Evolutionary conservation across 2,888 invertebrate species (phyloP), one percentile per base, ranked within the genome.

Genomic region (Microplitis deprimator): DNA sequence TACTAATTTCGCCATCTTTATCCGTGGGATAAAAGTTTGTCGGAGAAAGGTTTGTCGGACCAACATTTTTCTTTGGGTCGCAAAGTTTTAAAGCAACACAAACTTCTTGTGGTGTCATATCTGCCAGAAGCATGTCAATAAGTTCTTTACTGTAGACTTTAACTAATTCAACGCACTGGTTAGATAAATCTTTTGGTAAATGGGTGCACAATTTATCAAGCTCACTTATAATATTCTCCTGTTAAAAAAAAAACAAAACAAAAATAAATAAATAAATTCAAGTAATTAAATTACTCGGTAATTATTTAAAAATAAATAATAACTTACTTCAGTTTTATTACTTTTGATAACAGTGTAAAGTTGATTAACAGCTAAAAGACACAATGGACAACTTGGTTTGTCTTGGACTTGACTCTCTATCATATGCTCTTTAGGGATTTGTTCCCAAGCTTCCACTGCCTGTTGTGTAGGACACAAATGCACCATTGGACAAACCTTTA

Each of bases 61-160:
- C 83, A 73, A 81, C 72, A 68, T 83, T 69, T 79, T 69, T 85
- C 82, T 79, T 78, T 13, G 84, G 80, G 67, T 92, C 90, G 87
- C 97, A 97, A 10, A 96, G 90, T 85, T 95, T 94, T 77, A 97
- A 89, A 83, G 93, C 94, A 0, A 93, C 93, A 86, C 97, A 97
- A 62, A 96, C 93, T 90, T 96, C 94, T 83, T 94, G 91, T 0
- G 95, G 93, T 72, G 92, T 92, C 83, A 96, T 92, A 85, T 97
- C 94, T 16, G 94, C 94, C 1, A 95, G 89, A 13, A 97, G 87
- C 93, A 95, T 94, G 82, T 96, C 95, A 7, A 96, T 91, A 39
- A 97, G 90, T 86, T 95, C 94, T 69, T 94, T 92, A 7, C 94
- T 93, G 90, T 97, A 97, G 0, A 93, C 92, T 81, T 94, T 91